phyloP scores from a whole-genome alignment of 2,113 vertebrate genomes.

The Orycteropus afer region DNA sequence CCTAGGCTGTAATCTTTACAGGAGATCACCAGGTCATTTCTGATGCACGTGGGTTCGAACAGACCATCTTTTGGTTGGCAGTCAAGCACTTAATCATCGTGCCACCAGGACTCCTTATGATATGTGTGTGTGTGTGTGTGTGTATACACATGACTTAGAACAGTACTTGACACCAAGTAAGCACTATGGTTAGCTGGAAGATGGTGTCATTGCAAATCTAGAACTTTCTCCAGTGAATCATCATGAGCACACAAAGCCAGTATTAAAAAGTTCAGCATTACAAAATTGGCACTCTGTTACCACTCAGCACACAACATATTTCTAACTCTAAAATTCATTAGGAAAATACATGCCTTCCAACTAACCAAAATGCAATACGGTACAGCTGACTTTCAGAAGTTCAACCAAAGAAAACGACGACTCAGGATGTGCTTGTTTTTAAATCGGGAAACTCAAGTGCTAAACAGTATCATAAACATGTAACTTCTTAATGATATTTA shows the following conservation, averaged over 20 bases:
- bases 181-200: too few relatives aligned
- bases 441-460: background rate
- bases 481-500: background rate
- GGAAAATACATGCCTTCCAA: background rate
- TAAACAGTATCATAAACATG: background rate
- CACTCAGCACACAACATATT: background rate
- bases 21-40: too few relatives aligned
- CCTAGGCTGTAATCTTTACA: too few relatives aligned
- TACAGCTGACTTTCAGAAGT: background rate
- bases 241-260: background rate
- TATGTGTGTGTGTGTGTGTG: accelerated
- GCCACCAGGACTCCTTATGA: background rate
- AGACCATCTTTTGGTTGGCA: background rate
- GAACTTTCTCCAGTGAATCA: background rate
- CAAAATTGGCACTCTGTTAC: background rate
- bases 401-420: background rate
- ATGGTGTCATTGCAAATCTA: background rate
- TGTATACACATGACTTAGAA: too few relatives aligned
- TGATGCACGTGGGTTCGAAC: background rate
- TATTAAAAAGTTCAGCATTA: background rate
- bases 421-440: background rate
- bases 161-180: too few relatives aligned
- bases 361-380: background rate
- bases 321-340: background rate
- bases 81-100: background rate